Conservation (phyloP, 2,797 vertebrate genomes). For the Muscicapa comitata region DNA sequence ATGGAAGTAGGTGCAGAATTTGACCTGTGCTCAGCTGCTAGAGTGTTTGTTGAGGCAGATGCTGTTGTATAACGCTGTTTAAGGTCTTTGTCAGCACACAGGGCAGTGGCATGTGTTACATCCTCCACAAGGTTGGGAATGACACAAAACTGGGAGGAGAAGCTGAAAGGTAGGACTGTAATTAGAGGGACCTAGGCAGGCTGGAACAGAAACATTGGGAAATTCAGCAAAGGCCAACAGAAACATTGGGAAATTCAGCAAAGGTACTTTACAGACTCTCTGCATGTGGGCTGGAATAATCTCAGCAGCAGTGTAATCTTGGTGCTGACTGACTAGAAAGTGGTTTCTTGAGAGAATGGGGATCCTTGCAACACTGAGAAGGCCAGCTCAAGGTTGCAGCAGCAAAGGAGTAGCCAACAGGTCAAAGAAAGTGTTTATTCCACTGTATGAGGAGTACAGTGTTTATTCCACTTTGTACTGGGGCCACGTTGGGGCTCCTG, state of each 20-base stretch:
- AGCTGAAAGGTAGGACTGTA: background rate
- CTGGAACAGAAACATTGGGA: background rate
- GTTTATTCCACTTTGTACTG: background rate
- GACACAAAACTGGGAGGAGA: background rate
- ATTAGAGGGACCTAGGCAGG: background rate
- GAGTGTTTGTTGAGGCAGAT: background rate
- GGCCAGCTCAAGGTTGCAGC: accelerated
- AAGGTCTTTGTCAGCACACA: background rate
- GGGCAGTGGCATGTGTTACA: background rate
- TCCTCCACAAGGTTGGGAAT: background rate
- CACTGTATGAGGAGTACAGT: background rate
- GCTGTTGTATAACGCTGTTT: background rate
- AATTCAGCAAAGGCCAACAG: background rate
- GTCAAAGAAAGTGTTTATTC: background rate
- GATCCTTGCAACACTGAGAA: background rate
- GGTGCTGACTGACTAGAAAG: background rate
- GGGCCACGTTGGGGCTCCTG: background rate
- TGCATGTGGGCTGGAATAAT: accelerated
- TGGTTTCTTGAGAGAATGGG: accelerated
- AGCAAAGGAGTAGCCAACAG: background rate
- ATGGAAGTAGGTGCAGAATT: background rate
- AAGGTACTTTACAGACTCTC: accelerated
- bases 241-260: background rate
- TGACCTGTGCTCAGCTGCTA: background rate
- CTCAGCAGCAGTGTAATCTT: background rate